Evolutionary conservation across 2,888 invertebrate species (phyloP).

Genomic region (Lissonota sp.): DNA sequence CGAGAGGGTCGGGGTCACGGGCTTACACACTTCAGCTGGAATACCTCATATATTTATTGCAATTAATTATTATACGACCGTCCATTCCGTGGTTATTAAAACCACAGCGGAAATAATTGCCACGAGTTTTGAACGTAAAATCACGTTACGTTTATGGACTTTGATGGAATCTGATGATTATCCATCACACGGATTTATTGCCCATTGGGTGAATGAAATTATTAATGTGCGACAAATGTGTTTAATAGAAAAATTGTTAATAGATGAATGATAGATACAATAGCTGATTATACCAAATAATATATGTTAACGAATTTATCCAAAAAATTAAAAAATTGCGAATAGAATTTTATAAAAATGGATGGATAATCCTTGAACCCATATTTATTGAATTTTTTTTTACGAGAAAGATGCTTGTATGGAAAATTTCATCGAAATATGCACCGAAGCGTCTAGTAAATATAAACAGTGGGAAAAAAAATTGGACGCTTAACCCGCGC

Average conservation of each 20-base stretch:
- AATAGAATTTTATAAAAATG: too few relatives aligned
- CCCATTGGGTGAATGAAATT: not conserved
- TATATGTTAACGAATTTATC: too few relatives aligned
- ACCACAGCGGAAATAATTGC: constrained; percentile 44
- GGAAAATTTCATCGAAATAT: not conserved
- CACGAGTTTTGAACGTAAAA: constrained; percentile 36
- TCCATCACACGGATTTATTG: not conserved
- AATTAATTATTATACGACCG: constrained; percentile 39
- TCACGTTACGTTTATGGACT: constrained; percentile 63
- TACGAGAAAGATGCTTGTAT: not conserved
- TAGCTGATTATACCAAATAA: too few relatives aligned
- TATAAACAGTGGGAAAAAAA: constrained; percentile 21
- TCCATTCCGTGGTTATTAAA: constrained; percentile 39
- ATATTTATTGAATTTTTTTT: not conserved
- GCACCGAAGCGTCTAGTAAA: not conserved
- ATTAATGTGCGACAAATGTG: not conserved
- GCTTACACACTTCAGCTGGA: too few relatives aligned
- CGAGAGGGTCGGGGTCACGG: too few relatives aligned
- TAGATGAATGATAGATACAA: too few relatives aligned
- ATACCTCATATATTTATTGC: constrained; percentile 12
- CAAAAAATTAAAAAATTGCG: too few relatives aligned
- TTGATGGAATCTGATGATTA: constrained; percentile 63
- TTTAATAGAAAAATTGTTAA: too few relatives aligned
- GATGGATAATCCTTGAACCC: too few relatives aligned
- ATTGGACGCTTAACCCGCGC: constrained; percentile 1